phyloP scores from a whole-genome alignment of 2,797 vertebrate genomes.

The Mormyrus proboscirostris region DNA sequence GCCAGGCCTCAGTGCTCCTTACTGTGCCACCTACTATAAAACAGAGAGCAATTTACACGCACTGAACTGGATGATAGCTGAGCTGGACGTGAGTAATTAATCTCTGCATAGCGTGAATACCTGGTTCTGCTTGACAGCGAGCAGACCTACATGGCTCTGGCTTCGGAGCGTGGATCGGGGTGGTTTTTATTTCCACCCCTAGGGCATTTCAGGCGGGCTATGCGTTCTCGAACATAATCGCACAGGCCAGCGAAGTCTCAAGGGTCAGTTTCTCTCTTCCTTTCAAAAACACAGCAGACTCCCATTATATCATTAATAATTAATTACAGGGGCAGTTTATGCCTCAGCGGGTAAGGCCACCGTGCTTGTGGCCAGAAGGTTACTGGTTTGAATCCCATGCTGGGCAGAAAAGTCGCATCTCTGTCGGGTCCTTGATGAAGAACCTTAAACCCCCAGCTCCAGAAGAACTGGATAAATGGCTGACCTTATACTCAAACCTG shows the following conservation, averaged over 20 bases:
- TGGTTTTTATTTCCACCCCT: neutral
- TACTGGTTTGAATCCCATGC: neutral
- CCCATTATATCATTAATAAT: neutral
- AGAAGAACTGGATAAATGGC: neutral
- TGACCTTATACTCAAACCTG: neutral
- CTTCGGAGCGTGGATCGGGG: neutral
- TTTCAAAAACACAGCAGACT: neutral
- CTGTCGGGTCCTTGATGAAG: neutral
- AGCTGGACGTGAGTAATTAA: neutral
- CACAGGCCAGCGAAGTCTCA: neutral
- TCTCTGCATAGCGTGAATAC: neutral
- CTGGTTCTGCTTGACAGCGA: neutral
- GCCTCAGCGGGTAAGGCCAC: neutral
- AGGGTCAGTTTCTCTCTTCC: neutral
- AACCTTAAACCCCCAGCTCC: neutral
- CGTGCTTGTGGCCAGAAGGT: neutral
- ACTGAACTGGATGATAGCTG: neutral
- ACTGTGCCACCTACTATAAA: neutral
- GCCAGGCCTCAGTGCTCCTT: neutral
- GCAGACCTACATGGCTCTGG: neutral
- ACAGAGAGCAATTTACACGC: neutral
- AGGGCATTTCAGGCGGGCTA: neutral
- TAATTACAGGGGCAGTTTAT: neutral
- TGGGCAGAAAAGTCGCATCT: neutral
- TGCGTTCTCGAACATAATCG: neutral